Evolutionary conservation across 2,797 vertebrate species (phyloP).

Genomic region (Malacoctenus gilli): DNA sequence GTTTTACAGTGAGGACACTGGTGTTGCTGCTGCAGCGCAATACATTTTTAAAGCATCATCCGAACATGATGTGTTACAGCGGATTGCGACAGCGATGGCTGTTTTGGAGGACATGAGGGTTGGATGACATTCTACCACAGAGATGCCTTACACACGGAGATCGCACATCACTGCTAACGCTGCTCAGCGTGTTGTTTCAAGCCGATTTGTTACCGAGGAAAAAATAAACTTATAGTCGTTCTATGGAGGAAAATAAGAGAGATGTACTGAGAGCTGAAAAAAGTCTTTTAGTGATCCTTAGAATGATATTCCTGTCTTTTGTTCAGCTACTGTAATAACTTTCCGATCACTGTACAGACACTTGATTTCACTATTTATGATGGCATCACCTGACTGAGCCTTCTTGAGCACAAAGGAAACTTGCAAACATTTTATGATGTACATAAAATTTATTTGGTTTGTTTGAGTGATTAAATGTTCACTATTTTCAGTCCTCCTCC

Average conservation of each 20-base stretch:
- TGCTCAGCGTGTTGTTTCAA: not conserved
- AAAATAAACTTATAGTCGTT: fast-evolving
- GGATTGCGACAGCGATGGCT: slow-evolving; percentile 13
- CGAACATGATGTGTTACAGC: slow-evolving; percentile 8
- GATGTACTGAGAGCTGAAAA: slow-evolving; percentile 1
- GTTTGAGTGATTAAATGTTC: too few species aligned
- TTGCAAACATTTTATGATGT: too few species aligned
- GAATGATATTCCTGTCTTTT: too few species aligned
- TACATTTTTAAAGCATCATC: slow-evolving; percentile 18
- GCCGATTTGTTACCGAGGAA: not conserved
- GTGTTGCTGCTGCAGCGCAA: not conserved
- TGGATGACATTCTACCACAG: slow-evolving; percentile 2
- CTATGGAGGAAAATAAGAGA: slow-evolving; percentile 3
- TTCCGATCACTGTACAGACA: not conserved
- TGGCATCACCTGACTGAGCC: not conserved
- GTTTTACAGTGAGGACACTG: not conserved
- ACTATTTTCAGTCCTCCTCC: too few species aligned
- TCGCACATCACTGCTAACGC: not conserved
- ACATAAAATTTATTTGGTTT: too few species aligned
- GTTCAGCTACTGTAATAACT: not conserved
- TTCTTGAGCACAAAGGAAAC: not conserved
- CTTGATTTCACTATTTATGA: not conserved
- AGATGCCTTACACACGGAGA: not conserved
- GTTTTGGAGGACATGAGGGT: too few species aligned
- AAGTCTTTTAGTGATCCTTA: too few species aligned